phyloP scores from a whole-genome alignment of 2,797 vertebrate genomes.

The Chelonia mydas region DNA sequence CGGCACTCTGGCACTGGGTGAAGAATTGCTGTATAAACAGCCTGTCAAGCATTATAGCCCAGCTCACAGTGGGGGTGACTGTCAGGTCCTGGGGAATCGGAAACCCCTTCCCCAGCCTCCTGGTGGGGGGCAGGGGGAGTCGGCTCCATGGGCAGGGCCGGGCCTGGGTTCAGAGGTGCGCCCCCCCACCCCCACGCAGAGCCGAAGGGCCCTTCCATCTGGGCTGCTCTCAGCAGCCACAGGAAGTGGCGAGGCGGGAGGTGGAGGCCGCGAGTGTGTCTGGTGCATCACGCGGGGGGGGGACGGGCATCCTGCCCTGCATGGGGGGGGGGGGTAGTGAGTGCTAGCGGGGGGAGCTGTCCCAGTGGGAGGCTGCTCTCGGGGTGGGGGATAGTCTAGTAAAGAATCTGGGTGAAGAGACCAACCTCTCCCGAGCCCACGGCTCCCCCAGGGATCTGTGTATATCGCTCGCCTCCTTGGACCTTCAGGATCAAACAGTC shows the following conservation, averaged over 20 bases:
- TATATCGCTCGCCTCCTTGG: not conserved
- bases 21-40: not conserved
- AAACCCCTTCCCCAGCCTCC: not conserved
- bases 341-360: not conserved
- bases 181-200: not conserved
- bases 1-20: not conserved
- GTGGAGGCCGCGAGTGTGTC: not conserved
- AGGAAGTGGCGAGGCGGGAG: not conserved
- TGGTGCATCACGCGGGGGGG: rapidly evolving
- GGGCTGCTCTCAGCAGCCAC: not conserved
- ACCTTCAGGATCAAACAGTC: too few species aligned
- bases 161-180: not conserved
- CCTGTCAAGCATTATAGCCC: not conserved
- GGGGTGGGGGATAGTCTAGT: not conserved
- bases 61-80: not conserved
- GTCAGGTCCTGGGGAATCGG: not conserved
- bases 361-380: not conserved
- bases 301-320: not conserved
- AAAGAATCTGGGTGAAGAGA: not conserved
- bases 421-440: not conserved
- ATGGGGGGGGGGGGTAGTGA: rapidly evolving
- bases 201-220: not conserved
- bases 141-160: not conserved
- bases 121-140: not conserved
- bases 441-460: not conserved